A percentile compares a stretch with the other conserved stretches of the same genome.
These are phyloP conservation scores for Caenorhabditis uteleia DNA, from an alignment of 2,888 invertebrate genomes.

Conservation along the genomic window DNA sequence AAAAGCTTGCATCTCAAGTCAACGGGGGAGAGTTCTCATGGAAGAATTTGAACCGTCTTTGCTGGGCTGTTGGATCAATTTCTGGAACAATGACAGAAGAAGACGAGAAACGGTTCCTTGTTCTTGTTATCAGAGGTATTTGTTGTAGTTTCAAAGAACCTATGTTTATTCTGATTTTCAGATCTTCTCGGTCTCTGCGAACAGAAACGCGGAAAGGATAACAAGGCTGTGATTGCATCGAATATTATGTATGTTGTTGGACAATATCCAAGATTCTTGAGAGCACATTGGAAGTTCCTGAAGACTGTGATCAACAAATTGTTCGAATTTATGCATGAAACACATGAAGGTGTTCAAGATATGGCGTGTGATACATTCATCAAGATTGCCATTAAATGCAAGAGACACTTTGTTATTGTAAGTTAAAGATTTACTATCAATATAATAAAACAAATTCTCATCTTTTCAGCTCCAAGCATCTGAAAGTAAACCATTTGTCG, in stretches of 20 bases:
- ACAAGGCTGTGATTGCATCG: constrained; percentile 98
- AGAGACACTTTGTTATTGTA: constrained; percentile 89
- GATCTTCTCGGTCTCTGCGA: constrained; percentile 95
- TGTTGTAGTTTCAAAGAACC: not conserved
- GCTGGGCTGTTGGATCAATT: constrained; percentile 99
- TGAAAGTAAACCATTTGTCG: constrained; percentile 95
- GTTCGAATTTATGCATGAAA: constrained; percentile 99
- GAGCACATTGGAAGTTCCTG: constrained; percentile 99
- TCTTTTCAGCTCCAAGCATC: constrained; percentile 82
- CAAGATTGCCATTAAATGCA: constrained; percentile 97
- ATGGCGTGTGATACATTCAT: constrained; percentile 99
- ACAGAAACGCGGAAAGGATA: constrained; percentile 97
- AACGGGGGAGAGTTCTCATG: constrained; percentile 99
- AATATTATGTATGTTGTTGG: constrained; percentile 99
- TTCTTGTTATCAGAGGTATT: constrained; percentile 86
- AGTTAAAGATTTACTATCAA: constrained; percentile 18
- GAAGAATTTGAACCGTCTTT: constrained; percentile 98
- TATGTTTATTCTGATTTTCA: constrained; percentile 51
- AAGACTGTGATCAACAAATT: constrained; percentile 99
- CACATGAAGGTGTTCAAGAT: constrained; percentile 94
- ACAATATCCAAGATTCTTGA: constrained; percentile 94
- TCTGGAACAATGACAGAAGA: constrained; percentile 99
- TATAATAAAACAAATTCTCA: not conserved
- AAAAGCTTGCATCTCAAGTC: constrained; percentile 93
- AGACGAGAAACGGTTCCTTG: constrained; percentile 97